Conservation (phyloP, 2,113 vertebrate species). For the Cyanistes caeruleus region DNA sequence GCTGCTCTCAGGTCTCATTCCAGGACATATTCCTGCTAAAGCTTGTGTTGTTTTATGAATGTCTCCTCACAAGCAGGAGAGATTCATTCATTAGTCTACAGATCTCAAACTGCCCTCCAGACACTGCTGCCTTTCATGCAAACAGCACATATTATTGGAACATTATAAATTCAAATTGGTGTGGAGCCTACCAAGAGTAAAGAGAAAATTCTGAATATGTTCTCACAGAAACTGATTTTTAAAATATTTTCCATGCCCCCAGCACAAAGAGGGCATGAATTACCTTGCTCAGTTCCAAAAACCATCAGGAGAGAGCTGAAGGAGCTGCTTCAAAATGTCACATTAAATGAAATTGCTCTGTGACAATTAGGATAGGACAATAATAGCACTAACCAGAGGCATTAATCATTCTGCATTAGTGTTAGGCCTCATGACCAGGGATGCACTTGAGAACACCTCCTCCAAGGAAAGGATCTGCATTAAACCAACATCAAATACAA, state of each 20-base stretch:
- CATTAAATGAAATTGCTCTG: neutral
- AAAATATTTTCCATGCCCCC: neutral
- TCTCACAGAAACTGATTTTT: neutral
- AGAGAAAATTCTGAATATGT: neutral
- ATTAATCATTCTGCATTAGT: slow-evolving; percentile 20
- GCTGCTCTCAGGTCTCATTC: neutral
- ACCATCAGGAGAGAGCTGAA: neutral
- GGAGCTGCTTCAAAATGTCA: neutral
- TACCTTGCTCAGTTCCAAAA: neutral
- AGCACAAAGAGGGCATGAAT: neutral
- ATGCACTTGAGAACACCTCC: neutral
- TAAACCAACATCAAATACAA: neutral
- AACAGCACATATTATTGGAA: neutral
- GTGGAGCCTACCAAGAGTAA: neutral
- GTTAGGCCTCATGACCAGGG: neutral
- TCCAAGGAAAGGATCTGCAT: neutral
- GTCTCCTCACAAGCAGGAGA: neutral
- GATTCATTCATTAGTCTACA: neutral
- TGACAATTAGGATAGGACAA: neutral
- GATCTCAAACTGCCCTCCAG: slow-evolving; percentile 22
- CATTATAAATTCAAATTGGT: neutral
- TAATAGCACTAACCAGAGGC: slow-evolving; percentile 28
- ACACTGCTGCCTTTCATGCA: neutral
- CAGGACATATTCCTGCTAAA: neutral
- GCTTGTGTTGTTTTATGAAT: neutral